Conservation (phyloP, 2,888 invertebrate species). For the Cantharis lateralis region DNA sequence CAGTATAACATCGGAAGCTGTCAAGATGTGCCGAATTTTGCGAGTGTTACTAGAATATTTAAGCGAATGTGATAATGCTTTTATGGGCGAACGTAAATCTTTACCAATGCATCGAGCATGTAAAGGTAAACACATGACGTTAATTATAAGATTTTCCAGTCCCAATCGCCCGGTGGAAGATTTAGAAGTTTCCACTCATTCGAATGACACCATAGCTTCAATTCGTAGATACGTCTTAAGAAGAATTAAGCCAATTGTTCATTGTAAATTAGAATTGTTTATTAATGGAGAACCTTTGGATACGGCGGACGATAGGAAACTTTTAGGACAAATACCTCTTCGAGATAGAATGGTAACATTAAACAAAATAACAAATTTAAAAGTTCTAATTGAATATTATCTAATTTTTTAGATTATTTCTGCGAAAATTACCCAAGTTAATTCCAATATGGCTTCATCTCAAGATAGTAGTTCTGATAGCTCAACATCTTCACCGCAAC, state of each 20-base stretch:
- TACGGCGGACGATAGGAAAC: slow-evolving; percentile 83
- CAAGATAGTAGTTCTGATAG: slow-evolving; percentile 95
- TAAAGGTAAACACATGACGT: slow-evolving; percentile 85
- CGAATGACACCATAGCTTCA: slow-evolving; percentile 90
- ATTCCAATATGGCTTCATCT: slow-evolving; percentile 74
- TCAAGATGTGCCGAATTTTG: slow-evolving; percentile 90
- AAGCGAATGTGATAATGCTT: slow-evolving; percentile 90
- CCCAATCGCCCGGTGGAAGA: slow-evolving; percentile 89
- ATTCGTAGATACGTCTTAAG: slow-evolving; percentile 78
- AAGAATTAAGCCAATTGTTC: slow-evolving; percentile 65
- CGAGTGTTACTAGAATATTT: slow-evolving; percentile 95
- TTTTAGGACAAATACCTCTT: slow-evolving; percentile 82
- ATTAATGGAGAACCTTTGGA: slow-evolving; percentile 88
- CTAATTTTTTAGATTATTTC: slow-evolving; percentile 64
- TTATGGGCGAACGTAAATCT: slow-evolving; percentile 85
- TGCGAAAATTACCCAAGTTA: slow-evolving; percentile 76
- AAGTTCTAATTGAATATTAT: neutral
- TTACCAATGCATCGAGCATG: slow-evolving; percentile 88
- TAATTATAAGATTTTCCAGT: slow-evolving; percentile 80
- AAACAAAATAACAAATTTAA: neutral
- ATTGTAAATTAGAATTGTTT: slow-evolving; percentile 89
- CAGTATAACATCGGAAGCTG: slow-evolving; percentile 69
- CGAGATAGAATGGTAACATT: slow-evolving; percentile 84
- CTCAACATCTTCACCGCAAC: slow-evolving; percentile 89
- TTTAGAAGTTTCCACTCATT: slow-evolving; percentile 89